These are phyloP conservation scores for Engystomops pustulosus DNA, from an alignment of 2,113 vertebrate genomes.

Conservation along the genomic window DNA sequence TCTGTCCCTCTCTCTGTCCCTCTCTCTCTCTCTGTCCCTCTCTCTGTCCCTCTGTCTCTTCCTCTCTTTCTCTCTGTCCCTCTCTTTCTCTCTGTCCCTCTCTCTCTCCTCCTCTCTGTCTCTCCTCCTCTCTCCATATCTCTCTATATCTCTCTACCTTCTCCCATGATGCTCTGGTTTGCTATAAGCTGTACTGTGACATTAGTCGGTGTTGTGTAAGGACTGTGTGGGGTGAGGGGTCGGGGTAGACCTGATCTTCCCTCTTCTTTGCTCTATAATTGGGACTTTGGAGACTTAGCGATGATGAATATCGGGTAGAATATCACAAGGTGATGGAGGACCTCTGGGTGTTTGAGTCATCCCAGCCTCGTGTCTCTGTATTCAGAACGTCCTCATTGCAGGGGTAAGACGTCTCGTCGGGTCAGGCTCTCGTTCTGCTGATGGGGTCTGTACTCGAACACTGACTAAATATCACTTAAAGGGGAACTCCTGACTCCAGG, in stretches of 20 bases:
- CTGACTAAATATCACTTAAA: too few relatives aligned
- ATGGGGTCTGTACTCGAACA: not conserved
- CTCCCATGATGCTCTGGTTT: too few relatives aligned
- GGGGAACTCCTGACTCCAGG: too few relatives aligned
- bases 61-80: too few relatives aligned
- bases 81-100: too few relatives aligned
- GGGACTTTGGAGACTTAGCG: constrained; percentile 10
- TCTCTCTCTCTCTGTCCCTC: too few relatives aligned
- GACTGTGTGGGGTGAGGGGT: not conserved
- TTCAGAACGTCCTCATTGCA: not conserved
- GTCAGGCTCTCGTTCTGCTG: not conserved
- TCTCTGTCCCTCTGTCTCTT: too few relatives aligned
- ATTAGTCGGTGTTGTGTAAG: not conserved
- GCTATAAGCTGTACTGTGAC: too few relatives aligned
- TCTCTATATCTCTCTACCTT: not conserved
- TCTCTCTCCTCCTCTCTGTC: too few relatives aligned
- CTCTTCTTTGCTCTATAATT: constrained; percentile 1
- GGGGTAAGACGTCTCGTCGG: not conserved
- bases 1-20: too few relatives aligned
- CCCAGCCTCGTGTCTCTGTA: not conserved
- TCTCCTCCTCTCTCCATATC: not conserved
- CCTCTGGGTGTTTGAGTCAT: not conserved
- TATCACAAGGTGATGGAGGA: constrained; percentile 2
- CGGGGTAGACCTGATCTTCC: not conserved
- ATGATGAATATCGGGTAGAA: constrained; percentile 7